Percentiles rank a stretch among this genome's conserved stretches.
phyloP scores from a whole-genome alignment of 2,888 invertebrate genomes.

The Dusona sp. region DNA sequence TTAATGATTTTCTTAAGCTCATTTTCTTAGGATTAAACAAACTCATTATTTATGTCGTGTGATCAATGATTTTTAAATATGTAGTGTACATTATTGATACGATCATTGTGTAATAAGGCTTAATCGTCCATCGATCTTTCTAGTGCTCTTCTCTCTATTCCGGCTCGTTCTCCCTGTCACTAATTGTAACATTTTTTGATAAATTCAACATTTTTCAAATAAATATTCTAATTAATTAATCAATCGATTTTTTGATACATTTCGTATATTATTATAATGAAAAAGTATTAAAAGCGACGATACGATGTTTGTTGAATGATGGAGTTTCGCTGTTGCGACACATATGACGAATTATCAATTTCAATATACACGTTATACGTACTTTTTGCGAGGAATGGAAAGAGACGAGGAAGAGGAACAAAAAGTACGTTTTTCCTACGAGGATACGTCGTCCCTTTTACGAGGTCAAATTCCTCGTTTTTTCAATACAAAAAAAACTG shows the following conservation, averaged over 20 bases:
- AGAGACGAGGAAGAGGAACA: not conserved
- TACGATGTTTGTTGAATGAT: not conserved
- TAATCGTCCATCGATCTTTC: constrained; percentile 38
- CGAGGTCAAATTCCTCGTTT: constrained; percentile 21
- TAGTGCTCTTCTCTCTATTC: not conserved
- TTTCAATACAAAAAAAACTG: not conserved
- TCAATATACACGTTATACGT: constrained; percentile 57
- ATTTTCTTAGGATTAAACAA: constrained; percentile 8
- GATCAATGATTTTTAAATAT: constrained; percentile 41
- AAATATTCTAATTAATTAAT: not conserved
- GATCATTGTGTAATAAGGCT: constrained; percentile 30
- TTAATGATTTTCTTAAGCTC: constrained; percentile 29
- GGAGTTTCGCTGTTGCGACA: not conserved
- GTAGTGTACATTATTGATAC: constrained; percentile 39
- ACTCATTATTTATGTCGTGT: constrained; percentile 62
- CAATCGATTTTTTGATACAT: constrained; percentile 3
- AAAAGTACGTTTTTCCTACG: constrained; percentile 48
- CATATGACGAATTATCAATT: constrained; percentile 8
- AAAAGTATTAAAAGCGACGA: not conserved
- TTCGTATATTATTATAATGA: constrained; percentile 17
- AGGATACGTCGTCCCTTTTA: not conserved
- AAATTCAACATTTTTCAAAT: constrained; percentile 19
- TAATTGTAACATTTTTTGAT: not conserved
- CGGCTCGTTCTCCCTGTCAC: not conserved
- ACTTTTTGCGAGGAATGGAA: constrained; percentile 27